Conservation (phyloP, 2,113 vertebrate species). For the Saguinus imperator region DNA sequence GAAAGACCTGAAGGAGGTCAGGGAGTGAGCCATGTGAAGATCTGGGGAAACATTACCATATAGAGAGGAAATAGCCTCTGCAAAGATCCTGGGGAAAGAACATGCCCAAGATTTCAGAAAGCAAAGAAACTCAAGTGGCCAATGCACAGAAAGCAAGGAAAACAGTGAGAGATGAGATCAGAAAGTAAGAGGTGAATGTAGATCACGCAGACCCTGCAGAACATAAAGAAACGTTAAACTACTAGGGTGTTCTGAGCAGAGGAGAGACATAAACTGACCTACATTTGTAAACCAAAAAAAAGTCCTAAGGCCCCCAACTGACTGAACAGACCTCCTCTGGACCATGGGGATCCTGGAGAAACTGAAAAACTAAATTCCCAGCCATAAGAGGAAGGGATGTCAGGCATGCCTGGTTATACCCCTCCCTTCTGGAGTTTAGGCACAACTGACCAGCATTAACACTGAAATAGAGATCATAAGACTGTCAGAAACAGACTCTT, state of each 20-base stretch:
- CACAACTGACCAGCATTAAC: too few species aligned
- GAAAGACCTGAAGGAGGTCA: neutral
- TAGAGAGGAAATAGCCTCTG: neutral
- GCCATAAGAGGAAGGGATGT: too few species aligned
- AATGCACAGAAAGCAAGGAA: neutral
- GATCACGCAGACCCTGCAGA: neutral
- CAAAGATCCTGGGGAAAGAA: neutral
- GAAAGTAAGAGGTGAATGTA: neutral
- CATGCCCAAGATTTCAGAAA: neutral
- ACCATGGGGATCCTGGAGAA: too few species aligned
- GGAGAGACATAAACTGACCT: neutral
- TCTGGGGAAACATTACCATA: neutral
- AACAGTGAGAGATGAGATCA: neutral
- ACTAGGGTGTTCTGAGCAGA: neutral
- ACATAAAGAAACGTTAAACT: neutral
- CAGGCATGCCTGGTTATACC: too few species aligned
- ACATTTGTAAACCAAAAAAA: neutral
- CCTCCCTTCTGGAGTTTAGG: too few species aligned
- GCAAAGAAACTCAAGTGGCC: neutral
- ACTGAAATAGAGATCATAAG: too few species aligned
- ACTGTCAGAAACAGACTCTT: too few species aligned
- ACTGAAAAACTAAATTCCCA: too few species aligned
- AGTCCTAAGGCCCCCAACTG: too few species aligned
- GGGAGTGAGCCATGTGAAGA: neutral
- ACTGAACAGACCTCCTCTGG: too few species aligned